Evolutionary conservation across 2,113 vertebrate genomes (phyloP), one percentile per base, ranked within the genome.

Genomic region (Lepidothrix coronata): DNA sequence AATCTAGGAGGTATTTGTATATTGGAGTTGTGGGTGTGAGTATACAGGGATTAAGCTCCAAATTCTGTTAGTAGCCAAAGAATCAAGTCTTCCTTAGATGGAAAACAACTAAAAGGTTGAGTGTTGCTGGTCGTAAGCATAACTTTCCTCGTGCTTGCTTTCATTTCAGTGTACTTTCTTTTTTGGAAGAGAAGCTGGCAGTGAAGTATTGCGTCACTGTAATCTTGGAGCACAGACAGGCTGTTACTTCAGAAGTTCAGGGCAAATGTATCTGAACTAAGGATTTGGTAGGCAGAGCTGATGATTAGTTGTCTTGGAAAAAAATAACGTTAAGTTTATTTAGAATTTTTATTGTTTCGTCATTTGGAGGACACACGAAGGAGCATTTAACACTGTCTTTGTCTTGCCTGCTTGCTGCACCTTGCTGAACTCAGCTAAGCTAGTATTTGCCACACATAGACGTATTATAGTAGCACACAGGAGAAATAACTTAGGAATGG

Each of bases 181-280:
- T 96, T 91, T 97, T 91, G 96, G 90, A 95, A 93, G 82, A 90
- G 88, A 88, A 94, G 2, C 76, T 79, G 79, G 78, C 94, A 71
- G 72, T 33, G 55, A 74, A 91, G 83, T 63, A 17, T 88, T 93
- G 90, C 68, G 2, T 88, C 89, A 88, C 77, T 0, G 3, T 66
- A 12, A 48, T 49, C 89, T 96, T 92, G 91, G 96, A 76, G 71
- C 44, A 9, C 37, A 12, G 48, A 57, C 76, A 78, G 83, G 58
- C 66, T 54, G 43, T 87, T 92, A 8, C 79, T 92, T 55, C 76
- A 39, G 65, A 63, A 75, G 87, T 58, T 44, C 61, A 67, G 79
- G 51, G 67, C 15, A 55, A 44, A n/a, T 2, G 3, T 77, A 33
- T 49, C 62, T 25, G 30, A 79, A 7, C n/a, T 11, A 6, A 33